Evolutionary conservation across 2,113 vertebrate species (phyloP).

Genomic region (Notiomystis cincta): DNA sequence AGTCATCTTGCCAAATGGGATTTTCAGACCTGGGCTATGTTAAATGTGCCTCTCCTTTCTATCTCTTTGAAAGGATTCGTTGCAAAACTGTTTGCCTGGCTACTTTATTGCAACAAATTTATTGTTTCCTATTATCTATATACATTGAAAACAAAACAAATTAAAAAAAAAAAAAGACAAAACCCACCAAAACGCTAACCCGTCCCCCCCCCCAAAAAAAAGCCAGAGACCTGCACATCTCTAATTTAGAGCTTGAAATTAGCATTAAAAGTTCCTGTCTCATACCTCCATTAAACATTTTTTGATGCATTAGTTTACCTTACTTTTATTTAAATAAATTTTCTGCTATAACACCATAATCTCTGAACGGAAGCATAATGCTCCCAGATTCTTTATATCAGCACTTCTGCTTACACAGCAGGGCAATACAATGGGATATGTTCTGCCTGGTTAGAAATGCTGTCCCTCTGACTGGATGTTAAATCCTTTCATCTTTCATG

Average conservation of each 20-base stretch:
- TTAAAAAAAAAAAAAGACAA: not conserved
- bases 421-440: not conserved
- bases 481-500: not conserved
- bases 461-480: not conserved
- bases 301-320: not conserved
- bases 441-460: not conserved
- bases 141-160: not conserved
- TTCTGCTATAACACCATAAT: not conserved
- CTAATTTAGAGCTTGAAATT: not conserved
- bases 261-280: not conserved
- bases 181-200: fast-evolving
- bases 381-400: not conserved
- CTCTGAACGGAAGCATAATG: not conserved
- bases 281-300: not conserved
- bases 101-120: not conserved
- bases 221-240: not conserved
- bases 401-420: not conserved
- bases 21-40: not conserved
- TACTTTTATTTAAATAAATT: not conserved
- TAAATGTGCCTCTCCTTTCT: not conserved
- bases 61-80: not conserved
- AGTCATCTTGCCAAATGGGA: not conserved
- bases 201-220: fast-evolving
- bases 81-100: not conserved
- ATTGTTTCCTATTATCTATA: not conserved